These are phyloP conservation scores for Tortricodes alternella DNA, from an alignment of 2,888 invertebrate species.

Conservation along the genomic window DNA sequence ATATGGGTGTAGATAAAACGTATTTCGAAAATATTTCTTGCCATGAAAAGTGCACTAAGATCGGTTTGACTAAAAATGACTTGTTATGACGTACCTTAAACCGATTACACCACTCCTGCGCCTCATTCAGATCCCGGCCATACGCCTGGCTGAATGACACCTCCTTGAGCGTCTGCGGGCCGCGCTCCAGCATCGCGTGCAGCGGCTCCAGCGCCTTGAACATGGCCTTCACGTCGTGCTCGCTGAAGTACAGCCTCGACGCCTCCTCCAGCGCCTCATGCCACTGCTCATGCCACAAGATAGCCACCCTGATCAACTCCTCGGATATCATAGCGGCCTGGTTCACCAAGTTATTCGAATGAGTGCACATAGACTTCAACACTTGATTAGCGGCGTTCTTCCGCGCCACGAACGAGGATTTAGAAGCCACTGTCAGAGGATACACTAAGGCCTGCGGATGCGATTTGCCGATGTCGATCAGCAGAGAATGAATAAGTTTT, in stretches of 20 bases:
- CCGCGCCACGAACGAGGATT: conserved; percentile 93
- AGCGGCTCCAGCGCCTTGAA: conserved; percentile 96
- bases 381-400: conserved; percentile 97
- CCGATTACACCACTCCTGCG: conserved; percentile 97
- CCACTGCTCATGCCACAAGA: conserved; percentile 99
- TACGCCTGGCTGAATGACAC: conserved; percentile 98
- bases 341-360: conserved; percentile 94
- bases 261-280: conserved; percentile 99
- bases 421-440: conserved; percentile 98
- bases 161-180: conserved; percentile 98
- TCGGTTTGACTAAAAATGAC: no score
- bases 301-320: conserved; percentile 98
- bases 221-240: conserved; percentile 98
- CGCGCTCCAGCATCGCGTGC: conserved; percentile 96
- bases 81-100: conserved; percentile 89
- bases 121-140: conserved; percentile 96
- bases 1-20: no score
- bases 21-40: no score
- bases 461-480: conserved; percentile 98
- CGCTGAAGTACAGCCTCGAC: conserved; percentile 96
- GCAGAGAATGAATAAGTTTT: conserved; percentile 93
- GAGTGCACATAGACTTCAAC: conserved; percentile 97
- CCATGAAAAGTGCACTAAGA: no score
- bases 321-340: conserved; percentile 98
- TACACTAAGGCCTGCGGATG: conserved; percentile 99